phyloP scores from a whole-genome alignment of 2,113 vertebrate genomes.

The Bostrychus sinensis region DNA sequence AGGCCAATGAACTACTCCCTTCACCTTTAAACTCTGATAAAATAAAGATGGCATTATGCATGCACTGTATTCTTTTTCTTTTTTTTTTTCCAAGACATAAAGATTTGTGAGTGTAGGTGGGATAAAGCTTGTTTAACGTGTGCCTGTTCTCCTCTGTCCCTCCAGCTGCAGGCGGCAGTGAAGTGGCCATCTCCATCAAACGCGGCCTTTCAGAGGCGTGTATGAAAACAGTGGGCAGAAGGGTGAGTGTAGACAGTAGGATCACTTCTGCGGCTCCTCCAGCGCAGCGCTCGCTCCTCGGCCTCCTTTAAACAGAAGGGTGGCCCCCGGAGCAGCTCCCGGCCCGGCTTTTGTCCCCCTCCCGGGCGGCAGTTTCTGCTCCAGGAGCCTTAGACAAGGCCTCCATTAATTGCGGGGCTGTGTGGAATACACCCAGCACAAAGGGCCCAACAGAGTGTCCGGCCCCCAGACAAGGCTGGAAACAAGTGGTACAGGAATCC shows the following conservation, averaged over 20 bases:
- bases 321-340: constrained; percentile 82
- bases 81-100: too few species aligned
- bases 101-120: background rate
- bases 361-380: constrained; percentile 88
- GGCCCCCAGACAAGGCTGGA: constrained; percentile 93
- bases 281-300: constrained; percentile 68
- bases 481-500: constrained; percentile 93
- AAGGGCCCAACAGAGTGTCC: constrained; percentile 88
- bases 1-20: too few species aligned
- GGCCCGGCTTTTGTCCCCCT: constrained; percentile 85
- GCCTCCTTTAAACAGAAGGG: constrained; percentile 66
- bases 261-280: constrained; percentile 70
- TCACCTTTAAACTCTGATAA: too few species aligned
- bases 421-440: constrained; percentile 87
- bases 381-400: constrained; percentile 90
- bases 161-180: constrained; percentile 53
- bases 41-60: too few species aligned
- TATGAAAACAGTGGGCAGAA: constrained; percentile 71
- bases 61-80: too few species aligned
- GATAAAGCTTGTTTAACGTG: background rate
- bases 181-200: constrained; percentile 74
- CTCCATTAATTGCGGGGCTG: constrained; percentile 92
- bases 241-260: constrained; percentile 56
- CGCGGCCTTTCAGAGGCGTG: constrained; percentile 62
- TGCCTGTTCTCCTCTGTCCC: background rate